Conservation (phyloP, 2,797 vertebrate genomes). For the Arremon aurantiirostris region DNA sequence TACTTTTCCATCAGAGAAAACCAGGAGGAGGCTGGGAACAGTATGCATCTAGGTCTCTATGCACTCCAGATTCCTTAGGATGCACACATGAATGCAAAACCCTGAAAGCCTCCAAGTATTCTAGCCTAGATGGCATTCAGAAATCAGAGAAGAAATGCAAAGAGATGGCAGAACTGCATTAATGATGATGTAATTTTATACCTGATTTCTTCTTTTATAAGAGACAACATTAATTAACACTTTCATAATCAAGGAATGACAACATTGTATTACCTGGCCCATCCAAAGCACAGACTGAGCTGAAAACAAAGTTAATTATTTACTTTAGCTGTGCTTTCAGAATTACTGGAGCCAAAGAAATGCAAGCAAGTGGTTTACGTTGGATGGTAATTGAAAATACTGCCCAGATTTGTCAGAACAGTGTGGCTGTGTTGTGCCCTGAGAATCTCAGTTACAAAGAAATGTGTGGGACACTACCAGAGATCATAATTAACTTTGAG, state of each 20-base stretch:
- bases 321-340: not conserved
- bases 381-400: not conserved
- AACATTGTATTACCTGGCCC: not conserved
- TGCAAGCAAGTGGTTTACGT: not conserved
- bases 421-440: rapidly evolving
- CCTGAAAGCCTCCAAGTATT: not conserved
- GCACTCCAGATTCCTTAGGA: not conserved
- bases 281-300: not conserved
- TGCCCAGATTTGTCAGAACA: not conserved
- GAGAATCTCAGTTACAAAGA: not conserved
- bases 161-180: not conserved
- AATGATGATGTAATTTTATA: not conserved
- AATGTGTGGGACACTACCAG: not conserved
- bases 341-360: not conserved
- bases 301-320: not conserved
- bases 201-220: not conserved
- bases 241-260: not conserved
- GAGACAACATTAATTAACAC: not conserved
- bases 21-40: not conserved
- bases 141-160: not conserved
- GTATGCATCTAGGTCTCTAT: not conserved
- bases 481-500: rapidly evolving
- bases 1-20: not conserved
- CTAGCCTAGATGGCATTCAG: not conserved
- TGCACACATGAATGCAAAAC: not conserved